These are phyloP conservation scores for Platygyra sinensis DNA, from an alignment of 64 coral and sea anemone species.

Conservation along the genomic window DNA sequence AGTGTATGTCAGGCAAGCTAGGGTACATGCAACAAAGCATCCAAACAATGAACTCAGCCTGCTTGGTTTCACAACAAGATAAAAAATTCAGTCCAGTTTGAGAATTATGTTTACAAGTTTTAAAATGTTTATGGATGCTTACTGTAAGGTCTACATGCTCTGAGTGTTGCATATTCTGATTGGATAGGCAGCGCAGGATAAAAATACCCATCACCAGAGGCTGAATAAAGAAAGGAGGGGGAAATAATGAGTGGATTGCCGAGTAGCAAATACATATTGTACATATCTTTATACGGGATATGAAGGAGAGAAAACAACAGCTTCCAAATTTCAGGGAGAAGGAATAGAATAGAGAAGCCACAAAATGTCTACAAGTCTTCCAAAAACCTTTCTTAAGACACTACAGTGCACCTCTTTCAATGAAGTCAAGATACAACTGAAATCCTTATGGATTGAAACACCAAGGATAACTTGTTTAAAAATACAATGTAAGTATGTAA, in stretches of 20 bases:
- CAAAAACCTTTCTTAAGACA: too few relatives aligned
- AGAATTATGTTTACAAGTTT: background rate
- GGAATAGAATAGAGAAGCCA: too few relatives aligned
- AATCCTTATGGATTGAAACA: too few relatives aligned
- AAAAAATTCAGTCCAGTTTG: background rate
- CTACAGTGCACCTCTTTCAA: too few relatives aligned
- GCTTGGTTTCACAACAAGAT: background rate
- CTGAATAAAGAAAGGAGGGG: conserved; percentile 56
- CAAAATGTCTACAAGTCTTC: too few relatives aligned
- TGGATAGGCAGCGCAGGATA: conserved; percentile 85
- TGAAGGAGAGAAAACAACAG: too few relatives aligned
- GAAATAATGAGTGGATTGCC: background rate
- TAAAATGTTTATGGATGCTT: conserved; percentile 40
- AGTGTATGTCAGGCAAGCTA: too few relatives aligned
- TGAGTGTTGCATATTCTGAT: conserved; percentile 94
- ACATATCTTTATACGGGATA: background rate
- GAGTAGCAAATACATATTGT: background rate
- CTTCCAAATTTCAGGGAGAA: too few relatives aligned
- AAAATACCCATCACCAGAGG: conserved; percentile 90
- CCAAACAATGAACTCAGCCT: background rate
- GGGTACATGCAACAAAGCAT: too few relatives aligned
- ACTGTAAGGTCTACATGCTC: conserved; percentile 92
- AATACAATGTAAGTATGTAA: too few relatives aligned
- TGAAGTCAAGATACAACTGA: too few relatives aligned
- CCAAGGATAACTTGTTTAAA: too few relatives aligned